phyloP scores from a whole-genome alignment of 2,888 invertebrate genomes.

The Leucophora obtusa region DNA sequence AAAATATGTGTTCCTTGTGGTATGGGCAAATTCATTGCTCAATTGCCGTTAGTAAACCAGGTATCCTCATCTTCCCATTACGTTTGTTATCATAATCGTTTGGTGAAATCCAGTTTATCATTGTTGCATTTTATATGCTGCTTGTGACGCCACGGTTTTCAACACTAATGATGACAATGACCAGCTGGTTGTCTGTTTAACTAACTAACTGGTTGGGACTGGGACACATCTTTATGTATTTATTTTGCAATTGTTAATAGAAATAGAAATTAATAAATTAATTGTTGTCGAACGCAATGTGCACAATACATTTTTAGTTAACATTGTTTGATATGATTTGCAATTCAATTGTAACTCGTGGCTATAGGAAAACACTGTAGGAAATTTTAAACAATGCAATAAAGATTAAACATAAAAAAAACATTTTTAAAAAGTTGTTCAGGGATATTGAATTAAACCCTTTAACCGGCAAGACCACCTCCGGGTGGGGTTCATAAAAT shows the following conservation, averaged over 20 bases:
- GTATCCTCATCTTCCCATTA: constrained; percentile 23
- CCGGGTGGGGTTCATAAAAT: no score
- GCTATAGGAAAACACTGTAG: constrained; percentile 27
- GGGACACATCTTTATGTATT: constrained; percentile 24
- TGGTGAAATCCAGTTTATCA: constrained; percentile 47
- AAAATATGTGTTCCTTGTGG: no score
- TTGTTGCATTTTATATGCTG: constrained; percentile 50
- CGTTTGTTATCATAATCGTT: constrained; percentile 30
- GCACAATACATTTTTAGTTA: neutral
- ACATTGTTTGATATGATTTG: constrained; percentile 31
- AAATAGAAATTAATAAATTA: constrained; percentile 61
- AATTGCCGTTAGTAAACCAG: neutral
- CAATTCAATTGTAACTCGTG: constrained; percentile 59
- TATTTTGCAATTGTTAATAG: constrained; percentile 44
- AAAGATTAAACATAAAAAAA: neutral
- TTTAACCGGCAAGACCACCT: no score
- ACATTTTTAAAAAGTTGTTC: neutral
- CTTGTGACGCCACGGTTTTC: constrained; percentile 63
- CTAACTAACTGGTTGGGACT: constrained; percentile 19
- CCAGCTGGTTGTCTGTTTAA: constrained; percentile 48
- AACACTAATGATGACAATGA: constrained; percentile 64
- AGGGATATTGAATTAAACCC: no score
- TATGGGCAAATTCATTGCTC: no score
- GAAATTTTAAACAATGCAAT: constrained; percentile 1
- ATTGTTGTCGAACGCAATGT: constrained; percentile 55